A percentile compares a stretch with the other conserved stretches of the same genome.
phyloP scores from a whole-genome alignment of 2,888 invertebrate genomes.

The Hydriomena furcata region DNA sequence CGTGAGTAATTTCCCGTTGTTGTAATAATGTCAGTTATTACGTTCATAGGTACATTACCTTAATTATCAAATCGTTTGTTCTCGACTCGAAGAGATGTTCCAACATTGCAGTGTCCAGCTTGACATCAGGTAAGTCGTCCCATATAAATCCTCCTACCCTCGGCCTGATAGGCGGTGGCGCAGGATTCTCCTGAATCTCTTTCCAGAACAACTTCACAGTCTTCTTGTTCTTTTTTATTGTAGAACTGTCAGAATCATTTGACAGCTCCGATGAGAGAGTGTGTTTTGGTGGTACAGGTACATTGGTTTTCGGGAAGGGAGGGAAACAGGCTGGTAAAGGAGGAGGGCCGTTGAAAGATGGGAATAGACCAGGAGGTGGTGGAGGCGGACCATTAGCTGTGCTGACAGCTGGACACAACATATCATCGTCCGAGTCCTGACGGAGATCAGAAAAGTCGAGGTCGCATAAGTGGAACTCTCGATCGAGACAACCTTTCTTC shows the following conservation, averaged over 20 bases:
- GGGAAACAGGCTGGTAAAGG: slow-evolving; percentile 79
- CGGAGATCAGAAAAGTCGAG: slow-evolving; percentile 97
- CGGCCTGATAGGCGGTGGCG: slow-evolving; percentile 73
- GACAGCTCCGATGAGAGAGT: slow-evolving; percentile 57
- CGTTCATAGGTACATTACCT: slow-evolving; percentile 75
- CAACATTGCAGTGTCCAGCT: slow-evolving; percentile 95
- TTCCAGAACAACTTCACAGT: slow-evolving; percentile 99
- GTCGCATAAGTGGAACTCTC: slow-evolving; percentile 94
- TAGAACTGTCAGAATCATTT: slow-evolving; percentile 71
- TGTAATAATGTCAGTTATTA: no score
- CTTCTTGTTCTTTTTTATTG: slow-evolving; percentile 94
- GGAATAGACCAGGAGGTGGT: slow-evolving; percentile 88
- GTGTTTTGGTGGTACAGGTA: slow-evolving; percentile 71
- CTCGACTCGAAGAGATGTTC: slow-evolving; percentile 98
- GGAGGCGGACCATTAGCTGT: slow-evolving; percentile 90
- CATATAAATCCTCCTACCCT: slow-evolving; percentile 91
- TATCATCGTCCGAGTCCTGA: slow-evolving; percentile 93
- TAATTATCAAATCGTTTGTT: slow-evolving; percentile 96
- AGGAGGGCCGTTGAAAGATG: slow-evolving; percentile 69
- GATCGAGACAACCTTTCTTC: slow-evolving; percentile 86
- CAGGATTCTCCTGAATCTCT: slow-evolving; percentile 92
- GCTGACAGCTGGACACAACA: slow-evolving; percentile 86
- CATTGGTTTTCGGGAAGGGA: slow-evolving; percentile 63
- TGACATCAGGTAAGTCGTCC: slow-evolving; percentile 94
- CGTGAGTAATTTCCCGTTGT: no score